These are phyloP conservation scores for Diabrotica balteata DNA, from an alignment of 2,888 invertebrate genomes.

Conservation along the genomic window DNA sequence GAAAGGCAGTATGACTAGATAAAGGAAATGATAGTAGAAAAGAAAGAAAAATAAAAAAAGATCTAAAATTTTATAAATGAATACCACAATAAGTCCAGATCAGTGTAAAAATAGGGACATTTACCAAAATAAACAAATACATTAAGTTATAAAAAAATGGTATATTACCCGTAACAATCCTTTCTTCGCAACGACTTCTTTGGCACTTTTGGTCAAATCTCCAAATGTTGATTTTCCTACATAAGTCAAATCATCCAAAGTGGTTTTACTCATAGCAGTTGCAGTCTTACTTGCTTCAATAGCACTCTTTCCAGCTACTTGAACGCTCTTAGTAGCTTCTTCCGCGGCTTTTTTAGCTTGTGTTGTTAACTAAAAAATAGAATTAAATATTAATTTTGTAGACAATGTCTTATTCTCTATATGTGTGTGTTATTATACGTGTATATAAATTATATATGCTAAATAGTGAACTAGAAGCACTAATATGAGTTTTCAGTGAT, in stretches of 20 bases:
- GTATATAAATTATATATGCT: background rate
- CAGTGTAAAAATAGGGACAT: too few relatives aligned
- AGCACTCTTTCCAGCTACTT: constrained; percentile 85
- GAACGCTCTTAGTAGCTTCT: constrained; percentile 80
- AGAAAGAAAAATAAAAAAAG: too few relatives aligned
- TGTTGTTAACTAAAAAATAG: constrained; percentile 71
- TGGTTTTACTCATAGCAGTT: constrained; percentile 86
- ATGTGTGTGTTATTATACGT: too few relatives aligned
- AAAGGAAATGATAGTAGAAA: too few relatives aligned
- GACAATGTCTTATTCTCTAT: too few relatives aligned
- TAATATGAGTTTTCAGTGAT: too few relatives aligned
- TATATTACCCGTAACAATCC: constrained; percentile 75
- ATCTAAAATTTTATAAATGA: too few relatives aligned
- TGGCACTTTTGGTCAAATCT: constrained; percentile 89
- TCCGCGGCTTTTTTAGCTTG: constrained; percentile 90
- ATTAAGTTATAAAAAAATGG: too few relatives aligned
- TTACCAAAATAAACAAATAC: too few relatives aligned
- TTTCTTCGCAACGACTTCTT: constrained; percentile 86
- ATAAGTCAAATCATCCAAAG: constrained; percentile 86
- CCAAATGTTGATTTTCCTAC: constrained; percentile 90
- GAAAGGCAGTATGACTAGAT: too few relatives aligned
- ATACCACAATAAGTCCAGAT: too few relatives aligned
- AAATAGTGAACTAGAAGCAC: background rate
- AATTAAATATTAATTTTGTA: background rate
- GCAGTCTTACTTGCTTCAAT: constrained; percentile 88